phyloP scores from a whole-genome alignment of 2,888 invertebrate species.

The Nematopogon swammerdamellus region DNA sequence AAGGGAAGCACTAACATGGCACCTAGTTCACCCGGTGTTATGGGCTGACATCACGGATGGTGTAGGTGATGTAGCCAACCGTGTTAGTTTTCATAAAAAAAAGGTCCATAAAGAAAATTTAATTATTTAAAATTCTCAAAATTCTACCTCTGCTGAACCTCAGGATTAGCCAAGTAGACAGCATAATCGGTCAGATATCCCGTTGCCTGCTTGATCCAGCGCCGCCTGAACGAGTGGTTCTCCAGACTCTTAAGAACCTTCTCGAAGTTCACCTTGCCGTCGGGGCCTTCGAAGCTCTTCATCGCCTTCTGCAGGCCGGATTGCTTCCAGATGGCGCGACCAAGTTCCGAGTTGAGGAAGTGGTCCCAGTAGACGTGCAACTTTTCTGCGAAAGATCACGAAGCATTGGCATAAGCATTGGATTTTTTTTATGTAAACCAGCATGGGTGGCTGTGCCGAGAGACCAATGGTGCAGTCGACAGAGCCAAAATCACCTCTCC shows the following conservation, averaged over 20 bases:
- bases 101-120: no score
- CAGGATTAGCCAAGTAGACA: conserved; percentile 71
- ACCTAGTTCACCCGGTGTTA: no score
- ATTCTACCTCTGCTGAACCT: conserved; percentile 71
- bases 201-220: conserved; percentile 77
- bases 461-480: no score
- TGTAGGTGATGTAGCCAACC: no score
- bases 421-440: no score
- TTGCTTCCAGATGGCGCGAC: conserved; percentile 68
- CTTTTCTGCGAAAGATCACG: conserved; percentile 42
- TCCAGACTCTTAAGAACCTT: conserved; percentile 74
- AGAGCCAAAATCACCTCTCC: no score
- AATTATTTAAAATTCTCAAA: no score
- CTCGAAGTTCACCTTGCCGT: conserved; percentile 69
- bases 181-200: conserved; percentile 72
- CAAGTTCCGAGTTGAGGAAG: conserved; percentile 75
- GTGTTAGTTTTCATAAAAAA: no score
- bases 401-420: no score
- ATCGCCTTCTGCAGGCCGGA: conserved; percentile 68
- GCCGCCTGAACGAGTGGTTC: conserved; percentile 73
- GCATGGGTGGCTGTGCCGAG: no score
- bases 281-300: conserved; percentile 64
- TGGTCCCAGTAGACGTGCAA: conserved; percentile 75
- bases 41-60: no score
- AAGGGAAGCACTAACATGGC: no score